Conservation (phyloP, 2,888 invertebrate species). For the Adelphocoris suturalis region DNA sequence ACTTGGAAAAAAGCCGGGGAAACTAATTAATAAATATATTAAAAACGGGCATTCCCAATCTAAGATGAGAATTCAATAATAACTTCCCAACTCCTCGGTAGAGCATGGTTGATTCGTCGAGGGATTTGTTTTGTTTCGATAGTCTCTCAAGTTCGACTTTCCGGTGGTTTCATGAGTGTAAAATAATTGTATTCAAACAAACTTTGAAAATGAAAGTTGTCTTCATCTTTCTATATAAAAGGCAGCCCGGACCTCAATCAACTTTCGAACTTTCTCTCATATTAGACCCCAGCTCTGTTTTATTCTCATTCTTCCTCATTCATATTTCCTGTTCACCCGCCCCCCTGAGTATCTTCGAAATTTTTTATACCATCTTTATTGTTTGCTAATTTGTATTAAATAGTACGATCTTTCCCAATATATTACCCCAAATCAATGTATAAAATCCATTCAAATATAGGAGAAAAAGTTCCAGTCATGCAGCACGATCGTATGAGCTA, state of each 20-base stretch:
- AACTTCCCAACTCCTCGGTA: not conserved
- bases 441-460: no score
- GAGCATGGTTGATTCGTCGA: not conserved
- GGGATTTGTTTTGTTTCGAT: constrained; percentile 32
- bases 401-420: no score
- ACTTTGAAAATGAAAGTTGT: constrained; percentile 22
- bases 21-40: not conserved
- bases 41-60: not conserved
- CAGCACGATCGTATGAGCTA: no score
- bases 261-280: constrained; percentile 7
- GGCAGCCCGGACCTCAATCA: constrained; percentile 27
- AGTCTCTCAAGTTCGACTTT: constrained; percentile 7
- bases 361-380: no score
- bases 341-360: no score
- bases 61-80: constrained; percentile 27
- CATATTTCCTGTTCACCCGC: not conserved
- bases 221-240: constrained; percentile 12
- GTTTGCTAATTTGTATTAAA: no score
- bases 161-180: constrained; percentile 6
- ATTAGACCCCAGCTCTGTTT: not conserved
- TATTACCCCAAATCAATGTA: no score
- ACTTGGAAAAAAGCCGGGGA: not conserved
- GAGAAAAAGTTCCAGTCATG: no score
- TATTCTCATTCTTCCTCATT: not conserved
- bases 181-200: constrained; percentile 30